Base-by-base conservation (phyloP, 2,888 invertebrate species). In the Thumatha senex region DNA sequence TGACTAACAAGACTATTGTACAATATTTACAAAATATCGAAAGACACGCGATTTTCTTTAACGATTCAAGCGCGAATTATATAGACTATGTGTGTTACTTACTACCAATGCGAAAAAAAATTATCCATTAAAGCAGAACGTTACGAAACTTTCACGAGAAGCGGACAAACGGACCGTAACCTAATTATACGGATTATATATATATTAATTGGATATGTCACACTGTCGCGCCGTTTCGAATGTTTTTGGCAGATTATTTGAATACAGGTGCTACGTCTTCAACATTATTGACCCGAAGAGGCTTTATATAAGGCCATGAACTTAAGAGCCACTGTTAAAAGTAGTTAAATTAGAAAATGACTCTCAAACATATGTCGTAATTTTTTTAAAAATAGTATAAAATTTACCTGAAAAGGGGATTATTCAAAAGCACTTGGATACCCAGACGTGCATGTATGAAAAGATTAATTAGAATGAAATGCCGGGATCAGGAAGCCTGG, bases 61-160 rank as follows among this genome's bases (percentile, higher is more conserved):
- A 63, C 61, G 56, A 64, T 67, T 66, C 50, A 64, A 57, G 58
- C 62, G 70, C 53, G 61, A 58, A 63, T 65, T 70, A 58, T 3
- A 31, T 8, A 10, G 31, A 10, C 31, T 7, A 62, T 61, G 56
- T 66, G 58, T 66, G 70, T 62, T 48, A 56, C 50, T 62, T 48
- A 56, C 50, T 54, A 67, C 54, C 56, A 54, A 61, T 59, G 55
- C 66, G 59, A 70, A 67, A 71, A 70, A 67, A 67, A 62, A 45
- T 56, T 60, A 56, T 58, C 66, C 72, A 78, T 78, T 77, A 76
- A 61, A 60, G 56, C 63, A 62, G 61, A 61, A 61, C 67, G 60
- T 76, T 76, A 69, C 64, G 71, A 76, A 75, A 74, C 67, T 66
- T 58, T 63, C 73, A 70, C 67, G 71, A 72, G 71, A 63, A 67